These are phyloP conservation scores for Pollicipes pollicipes DNA, from an alignment of 1,140 invertebrate species.

Conservation along the genomic window DNA sequence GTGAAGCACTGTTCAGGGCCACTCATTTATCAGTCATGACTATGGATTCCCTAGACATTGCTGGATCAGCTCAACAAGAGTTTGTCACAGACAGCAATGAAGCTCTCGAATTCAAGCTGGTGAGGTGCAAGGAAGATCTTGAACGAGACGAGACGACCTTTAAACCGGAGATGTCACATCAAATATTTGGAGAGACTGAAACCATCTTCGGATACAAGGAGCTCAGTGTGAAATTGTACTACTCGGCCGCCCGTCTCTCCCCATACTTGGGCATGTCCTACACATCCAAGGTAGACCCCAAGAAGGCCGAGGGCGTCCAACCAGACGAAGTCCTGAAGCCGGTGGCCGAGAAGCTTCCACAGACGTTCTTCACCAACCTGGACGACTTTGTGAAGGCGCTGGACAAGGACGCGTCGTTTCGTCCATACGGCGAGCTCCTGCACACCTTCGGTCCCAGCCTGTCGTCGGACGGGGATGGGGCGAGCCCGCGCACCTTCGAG, in stretches of 20 bases:
- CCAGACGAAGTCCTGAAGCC: constrained; percentile 62
- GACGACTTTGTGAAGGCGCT: constrained; percentile 43
- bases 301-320: constrained; percentile 31
- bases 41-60: too few relatives aligned
- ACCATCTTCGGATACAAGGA: constrained; percentile 87
- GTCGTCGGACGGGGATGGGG: constrained; percentile 17
- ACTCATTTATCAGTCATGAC: too few relatives aligned
- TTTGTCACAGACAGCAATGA: constrained; percentile 47
- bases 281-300: constrained; percentile 39
- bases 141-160: constrained; percentile 52
- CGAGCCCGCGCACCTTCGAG: too few relatives aligned
- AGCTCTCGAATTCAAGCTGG: constrained; percentile 55
- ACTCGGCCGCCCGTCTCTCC: constrained; percentile 57
- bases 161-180: constrained; percentile 77
- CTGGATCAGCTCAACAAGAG: constrained; percentile 15
- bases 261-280: constrained; percentile 50
- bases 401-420: too few relatives aligned
- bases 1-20: too few relatives aligned
- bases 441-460: background rate
- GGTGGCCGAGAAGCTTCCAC: constrained; percentile 35
- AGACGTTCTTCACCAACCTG: constrained; percentile 42
- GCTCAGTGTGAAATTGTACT: constrained; percentile 57
- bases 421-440: too few relatives aligned
- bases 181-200: constrained; percentile 40
- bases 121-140: constrained; percentile 46